phyloP scores from a whole-genome alignment of 2,113 vertebrate species.

The Brienomyrus brachyistius region DNA sequence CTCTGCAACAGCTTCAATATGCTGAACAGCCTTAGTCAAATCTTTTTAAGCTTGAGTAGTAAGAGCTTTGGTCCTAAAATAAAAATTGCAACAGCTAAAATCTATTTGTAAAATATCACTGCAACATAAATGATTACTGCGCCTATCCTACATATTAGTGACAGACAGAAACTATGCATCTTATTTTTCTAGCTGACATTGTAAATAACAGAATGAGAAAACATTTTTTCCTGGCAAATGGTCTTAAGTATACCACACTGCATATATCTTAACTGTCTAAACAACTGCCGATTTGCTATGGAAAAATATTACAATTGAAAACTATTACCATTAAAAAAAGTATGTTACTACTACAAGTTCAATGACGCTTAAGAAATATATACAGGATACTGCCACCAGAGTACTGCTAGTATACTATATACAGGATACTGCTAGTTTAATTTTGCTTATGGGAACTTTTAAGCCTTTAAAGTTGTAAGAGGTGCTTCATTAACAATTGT shows the following conservation, averaged over 20 bases:
- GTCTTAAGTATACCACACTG: background rate
- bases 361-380: background rate
- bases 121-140: background rate
- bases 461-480: background rate
- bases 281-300: background rate
- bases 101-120: background rate
- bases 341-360: background rate
- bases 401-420: background rate
- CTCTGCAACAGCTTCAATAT: background rate
- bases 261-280: background rate
- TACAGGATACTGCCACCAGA: background rate
- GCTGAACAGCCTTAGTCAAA: background rate
- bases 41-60: background rate
- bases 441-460: background rate
- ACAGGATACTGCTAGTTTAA: background rate
- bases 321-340: background rate
- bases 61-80: background rate
- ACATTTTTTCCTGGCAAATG: background rate
- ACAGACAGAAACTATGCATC: background rate
- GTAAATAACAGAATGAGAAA: background rate
- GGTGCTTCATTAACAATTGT: background rate
- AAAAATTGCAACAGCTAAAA: background rate
- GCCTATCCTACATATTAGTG: background rate
- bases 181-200: background rate
- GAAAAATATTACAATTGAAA: background rate